Percentiles rank a stretch among this genome's conserved stretches.
Conservation (phyloP, 2,113 vertebrate species). For the Hipposideros armiger region DNA sequence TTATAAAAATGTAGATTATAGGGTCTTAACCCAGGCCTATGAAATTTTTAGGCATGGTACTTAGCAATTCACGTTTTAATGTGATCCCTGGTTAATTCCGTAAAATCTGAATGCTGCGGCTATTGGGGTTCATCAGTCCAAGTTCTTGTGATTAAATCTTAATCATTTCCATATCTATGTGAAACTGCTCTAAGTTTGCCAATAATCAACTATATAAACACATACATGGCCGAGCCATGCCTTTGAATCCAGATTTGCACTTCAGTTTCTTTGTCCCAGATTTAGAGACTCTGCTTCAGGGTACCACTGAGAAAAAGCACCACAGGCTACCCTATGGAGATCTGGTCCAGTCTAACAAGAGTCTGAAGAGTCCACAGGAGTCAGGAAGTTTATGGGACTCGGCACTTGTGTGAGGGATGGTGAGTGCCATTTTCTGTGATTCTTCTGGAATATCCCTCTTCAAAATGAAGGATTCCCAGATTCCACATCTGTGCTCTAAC, state of each 20-base stretch:
- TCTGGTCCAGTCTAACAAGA: background rate
- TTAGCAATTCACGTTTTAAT: background rate
- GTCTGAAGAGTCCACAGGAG: background rate
- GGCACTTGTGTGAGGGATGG: background rate
- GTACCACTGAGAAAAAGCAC: background rate
- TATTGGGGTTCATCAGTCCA: background rate
- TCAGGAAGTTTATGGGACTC: background rate
- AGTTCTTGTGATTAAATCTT: background rate
- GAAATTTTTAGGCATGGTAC: background rate
- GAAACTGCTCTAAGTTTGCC: background rate
- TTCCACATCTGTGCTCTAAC: background rate
- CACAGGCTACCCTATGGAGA: background rate
- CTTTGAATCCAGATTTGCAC: background rate
- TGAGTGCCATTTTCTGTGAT: background rate
- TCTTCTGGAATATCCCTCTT: background rate
- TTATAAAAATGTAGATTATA: background rate
- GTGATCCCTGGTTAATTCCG: background rate
- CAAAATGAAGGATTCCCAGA: background rate
- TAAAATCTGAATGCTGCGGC: background rate
- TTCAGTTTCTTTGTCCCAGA: background rate
- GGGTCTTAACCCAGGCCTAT: background rate
- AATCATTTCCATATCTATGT: background rate
- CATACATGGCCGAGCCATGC: too few species aligned
- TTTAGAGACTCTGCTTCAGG: background rate
- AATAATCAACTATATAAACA: background rate